Conservation (phyloP, 2,113 vertebrate species). For the Panthera leo region DNA sequence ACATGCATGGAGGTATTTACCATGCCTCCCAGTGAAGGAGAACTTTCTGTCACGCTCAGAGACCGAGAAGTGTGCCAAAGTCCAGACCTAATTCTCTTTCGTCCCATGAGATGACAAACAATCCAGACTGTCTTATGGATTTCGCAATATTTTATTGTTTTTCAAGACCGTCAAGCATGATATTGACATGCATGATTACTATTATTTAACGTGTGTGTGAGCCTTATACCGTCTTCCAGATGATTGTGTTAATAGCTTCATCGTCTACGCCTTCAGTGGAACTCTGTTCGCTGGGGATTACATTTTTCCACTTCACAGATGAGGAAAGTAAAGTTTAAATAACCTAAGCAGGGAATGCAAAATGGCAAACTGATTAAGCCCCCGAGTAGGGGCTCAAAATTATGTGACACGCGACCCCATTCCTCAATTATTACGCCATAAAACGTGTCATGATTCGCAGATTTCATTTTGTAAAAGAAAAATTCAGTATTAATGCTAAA, state of each 20-base stretch:
- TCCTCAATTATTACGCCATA: not conserved
- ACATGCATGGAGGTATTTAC: accelerated
- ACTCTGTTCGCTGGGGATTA: not conserved
- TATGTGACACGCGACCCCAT: not conserved
- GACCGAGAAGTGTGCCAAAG: not conserved
- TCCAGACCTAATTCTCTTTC: not conserved
- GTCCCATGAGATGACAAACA: not conserved
- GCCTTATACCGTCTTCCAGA: too few species aligned
- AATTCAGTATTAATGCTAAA: not conserved
- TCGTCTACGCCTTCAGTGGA: accelerated
- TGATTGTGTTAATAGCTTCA: not conserved
- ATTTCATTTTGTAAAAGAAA: not conserved
- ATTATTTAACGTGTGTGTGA: not conserved
- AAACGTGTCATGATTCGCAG: not conserved
- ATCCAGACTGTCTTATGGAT: too few species aligned
- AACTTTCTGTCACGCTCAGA: not conserved
- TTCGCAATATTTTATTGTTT: not conserved
- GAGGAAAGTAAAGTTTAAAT: not conserved
- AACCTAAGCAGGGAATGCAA: not conserved
- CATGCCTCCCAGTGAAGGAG: not conserved
- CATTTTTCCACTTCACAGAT: not conserved
- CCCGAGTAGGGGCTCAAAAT: not conserved
- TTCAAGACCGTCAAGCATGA: accelerated
- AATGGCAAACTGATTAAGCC: too few species aligned
- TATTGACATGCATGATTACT: not conserved